phyloP scores from a whole-genome alignment of 2,113 vertebrate genomes.

The Motacilla alba region DNA sequence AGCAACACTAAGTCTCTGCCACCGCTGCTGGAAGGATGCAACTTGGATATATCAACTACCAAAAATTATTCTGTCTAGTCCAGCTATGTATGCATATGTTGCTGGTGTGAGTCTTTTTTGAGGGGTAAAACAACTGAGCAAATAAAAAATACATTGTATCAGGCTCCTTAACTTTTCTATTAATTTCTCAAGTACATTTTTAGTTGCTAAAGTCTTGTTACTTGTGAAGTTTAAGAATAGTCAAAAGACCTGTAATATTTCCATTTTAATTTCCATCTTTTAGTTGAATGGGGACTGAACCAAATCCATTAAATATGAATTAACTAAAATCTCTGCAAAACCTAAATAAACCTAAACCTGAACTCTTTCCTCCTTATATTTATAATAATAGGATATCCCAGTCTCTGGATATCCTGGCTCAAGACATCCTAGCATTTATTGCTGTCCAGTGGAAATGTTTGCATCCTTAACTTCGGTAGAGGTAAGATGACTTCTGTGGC shows the following conservation, averaged over 20 bases:
- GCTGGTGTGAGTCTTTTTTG: not conserved
- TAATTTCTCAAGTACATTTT: not conserved
- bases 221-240: not conserved
- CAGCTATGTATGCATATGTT: not conserved
- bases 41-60: not conserved
- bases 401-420: not conserved
- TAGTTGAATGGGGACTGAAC: not conserved
- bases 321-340: not conserved
- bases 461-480: rapidly evolving
- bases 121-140: not conserved
- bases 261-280: not conserved
- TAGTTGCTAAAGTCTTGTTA: not conserved
- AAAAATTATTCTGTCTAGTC: not conserved
- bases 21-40: not conserved
- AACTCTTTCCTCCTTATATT: not conserved
- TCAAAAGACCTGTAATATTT: not conserved
- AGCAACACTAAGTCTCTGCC: rapidly evolving
- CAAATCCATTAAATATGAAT: not conserved
- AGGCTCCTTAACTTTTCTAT: not conserved
- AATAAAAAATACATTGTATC: not conserved
- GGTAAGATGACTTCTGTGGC: not conserved
- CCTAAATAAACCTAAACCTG: not conserved
- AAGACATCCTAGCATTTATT: not conserved
- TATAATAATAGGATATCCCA: not conserved
- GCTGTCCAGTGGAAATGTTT: not conserved